Percentiles rank a stretch among this genome's conserved stretches.
phyloP scores from a whole-genome alignment of 35 echinoderm and acorn worm species.

The Anneissia japonica region DNA sequence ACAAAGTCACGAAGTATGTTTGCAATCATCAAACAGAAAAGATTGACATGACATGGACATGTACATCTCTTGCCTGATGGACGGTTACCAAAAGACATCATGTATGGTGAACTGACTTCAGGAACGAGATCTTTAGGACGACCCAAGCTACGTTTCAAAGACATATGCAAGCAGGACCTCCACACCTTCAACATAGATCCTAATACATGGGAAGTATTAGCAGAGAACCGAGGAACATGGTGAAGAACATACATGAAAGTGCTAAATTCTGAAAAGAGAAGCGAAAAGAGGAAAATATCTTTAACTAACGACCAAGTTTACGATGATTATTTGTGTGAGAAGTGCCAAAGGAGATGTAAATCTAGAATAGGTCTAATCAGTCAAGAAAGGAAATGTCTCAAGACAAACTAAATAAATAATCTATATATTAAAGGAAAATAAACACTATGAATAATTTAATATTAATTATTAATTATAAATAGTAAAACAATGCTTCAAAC shows the following conservation, averaged over 20 bases:
- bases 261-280: background rate
- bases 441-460: no score
- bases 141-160: constrained; percentile 5
- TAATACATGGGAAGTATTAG: background rate
- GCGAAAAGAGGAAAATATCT: no score
- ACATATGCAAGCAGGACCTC: constrained; percentile 20
- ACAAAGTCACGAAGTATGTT: background rate
- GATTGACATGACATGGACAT: background rate
- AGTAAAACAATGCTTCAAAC: no score
- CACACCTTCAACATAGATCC: background rate
- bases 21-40: background rate
- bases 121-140: background rate
- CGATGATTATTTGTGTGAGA: background rate
- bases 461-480: no score
- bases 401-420: no score
- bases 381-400: no score
- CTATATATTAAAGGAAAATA: no score
- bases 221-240: background rate
- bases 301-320: background rate
- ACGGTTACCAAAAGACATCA: constrained; percentile 20
- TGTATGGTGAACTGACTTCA: no score
- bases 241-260: background rate
- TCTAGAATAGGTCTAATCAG: background rate
- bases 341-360: background rate
- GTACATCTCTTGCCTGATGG: constrained; percentile 3